Conservation (phyloP, 2,113 vertebrate species). For the Myrmecophaga tridactyla region DNA sequence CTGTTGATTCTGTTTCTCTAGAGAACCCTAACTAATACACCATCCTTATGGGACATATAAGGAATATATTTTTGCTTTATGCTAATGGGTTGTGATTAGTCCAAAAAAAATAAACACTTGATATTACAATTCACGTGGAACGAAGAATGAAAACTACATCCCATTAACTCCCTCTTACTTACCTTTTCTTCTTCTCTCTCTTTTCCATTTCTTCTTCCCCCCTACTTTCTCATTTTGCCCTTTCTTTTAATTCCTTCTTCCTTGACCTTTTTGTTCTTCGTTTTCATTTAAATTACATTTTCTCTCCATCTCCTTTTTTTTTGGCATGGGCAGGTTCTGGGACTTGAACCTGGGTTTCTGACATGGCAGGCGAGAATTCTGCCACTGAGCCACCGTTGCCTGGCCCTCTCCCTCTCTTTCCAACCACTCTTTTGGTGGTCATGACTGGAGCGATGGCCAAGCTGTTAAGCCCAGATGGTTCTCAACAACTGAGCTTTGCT, state of each 20-base stretch:
- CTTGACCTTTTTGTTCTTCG: not conserved
- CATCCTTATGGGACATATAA: slow-evolving; percentile 71
- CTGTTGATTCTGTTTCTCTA: too few relatives aligned
- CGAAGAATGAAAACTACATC: not conserved
- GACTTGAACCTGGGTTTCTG: too few relatives aligned
- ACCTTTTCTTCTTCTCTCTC: not conserved
- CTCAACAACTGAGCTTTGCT: not conserved
- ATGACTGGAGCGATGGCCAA: not conserved
- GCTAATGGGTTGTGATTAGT: slow-evolving; percentile 46
- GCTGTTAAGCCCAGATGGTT: not conserved
- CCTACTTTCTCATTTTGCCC: not conserved
- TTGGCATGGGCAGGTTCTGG: too few relatives aligned
- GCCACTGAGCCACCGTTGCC: too few relatives aligned
- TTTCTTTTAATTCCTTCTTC: not conserved
- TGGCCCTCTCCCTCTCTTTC: too few relatives aligned
- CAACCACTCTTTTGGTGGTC: not conserved
- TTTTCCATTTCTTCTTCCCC: not conserved
- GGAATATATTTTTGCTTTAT: slow-evolving; percentile 60
- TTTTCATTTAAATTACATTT: not conserved
- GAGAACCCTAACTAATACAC: too few relatives aligned
- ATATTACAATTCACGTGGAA: not conserved
- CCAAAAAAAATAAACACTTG: slow-evolving; percentile 60
- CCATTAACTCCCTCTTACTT: not conserved
- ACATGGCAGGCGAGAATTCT: too few relatives aligned
- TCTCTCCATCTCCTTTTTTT: not conserved